Evolutionary conservation across 1,140 invertebrate species (phyloP).

Genomic region (Ips typographus): DNA sequence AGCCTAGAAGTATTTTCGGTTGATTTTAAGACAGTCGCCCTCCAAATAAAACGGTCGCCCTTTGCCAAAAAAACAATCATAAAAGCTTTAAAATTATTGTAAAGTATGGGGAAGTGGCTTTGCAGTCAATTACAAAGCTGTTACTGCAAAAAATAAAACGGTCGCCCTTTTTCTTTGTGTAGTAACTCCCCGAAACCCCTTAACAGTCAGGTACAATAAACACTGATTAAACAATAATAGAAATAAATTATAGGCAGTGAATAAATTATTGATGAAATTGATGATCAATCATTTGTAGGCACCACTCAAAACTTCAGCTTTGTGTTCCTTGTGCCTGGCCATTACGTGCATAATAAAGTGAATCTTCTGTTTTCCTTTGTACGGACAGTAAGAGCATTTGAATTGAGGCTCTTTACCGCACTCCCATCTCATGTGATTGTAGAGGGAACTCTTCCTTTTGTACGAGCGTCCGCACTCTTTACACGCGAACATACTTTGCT

Average conservation of each 20-base stretch:
- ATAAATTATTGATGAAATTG: neutral
- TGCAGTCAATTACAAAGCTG: neutral
- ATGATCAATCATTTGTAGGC: conserved; percentile 28
- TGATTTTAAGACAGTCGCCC: too few relatives aligned
- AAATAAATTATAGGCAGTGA: neutral
- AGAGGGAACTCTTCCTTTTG: conserved; percentile 52
- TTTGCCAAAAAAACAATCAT: too few relatives aligned
- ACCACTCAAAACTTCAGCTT: conserved; percentile 32
- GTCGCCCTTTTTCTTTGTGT: neutral
- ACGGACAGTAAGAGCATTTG: conserved; percentile 58
- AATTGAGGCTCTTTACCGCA: conserved; percentile 61
- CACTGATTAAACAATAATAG: neutral
- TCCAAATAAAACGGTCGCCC: too few relatives aligned
- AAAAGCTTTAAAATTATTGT: too few relatives aligned
- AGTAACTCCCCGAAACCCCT: too few relatives aligned
- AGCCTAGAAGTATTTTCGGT: too few relatives aligned
- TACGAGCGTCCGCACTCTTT: conserved; percentile 42
- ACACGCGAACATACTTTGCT: conserved; percentile 25
- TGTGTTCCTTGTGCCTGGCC: conserved; percentile 42
- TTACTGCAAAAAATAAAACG: neutral
- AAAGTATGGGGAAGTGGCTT: too few relatives aligned
- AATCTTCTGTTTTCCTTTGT: conserved; percentile 48
- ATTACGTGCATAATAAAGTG: conserved; percentile 47
- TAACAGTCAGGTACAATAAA: conserved; percentile 3
- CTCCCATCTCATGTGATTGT: conserved; percentile 59